Base-by-base conservation (phyloP, 1,140 invertebrate genomes). In the Drosophila nikananu region DNA sequence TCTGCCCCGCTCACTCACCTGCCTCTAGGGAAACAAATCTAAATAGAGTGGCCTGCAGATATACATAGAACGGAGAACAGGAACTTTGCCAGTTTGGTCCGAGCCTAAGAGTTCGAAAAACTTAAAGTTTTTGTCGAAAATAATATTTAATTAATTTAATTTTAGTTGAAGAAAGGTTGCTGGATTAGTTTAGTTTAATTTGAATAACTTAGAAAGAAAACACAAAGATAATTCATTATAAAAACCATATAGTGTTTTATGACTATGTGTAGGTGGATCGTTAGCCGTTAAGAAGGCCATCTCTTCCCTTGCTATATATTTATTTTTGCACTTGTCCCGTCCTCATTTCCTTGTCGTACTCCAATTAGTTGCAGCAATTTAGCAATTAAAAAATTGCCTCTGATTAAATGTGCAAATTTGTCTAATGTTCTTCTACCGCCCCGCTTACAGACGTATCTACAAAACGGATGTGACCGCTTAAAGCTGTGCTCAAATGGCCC, bases 391-490 rank as follows among this genome's bases (percentile, higher is more conserved):
- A 66, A 90, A 84, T 89, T 89, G 81, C 54, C 81, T 81, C 60
- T 90, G 65, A 89, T 89, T 89, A 84, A 84, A 81, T 90, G 86
- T 89, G 84, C 84, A 84, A 89, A 90, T 90, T 90, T 79, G 65
- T 90, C 86, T 87, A 90, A 87, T 87, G 62, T 65, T 87, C 62
- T 80, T 37, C 27, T 13, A 4, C 13, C 60, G 17, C 5, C 37
- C 27, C 39, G 6, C 27, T 48, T 61, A 0, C 15, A 21, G 15
- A 23, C 6, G 19, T 62, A 23, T 67, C 44, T 77, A 62, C n/a
- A 59, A 59, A 65, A 54, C 84, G 84, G 84, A 89, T 75, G 74
- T 81, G 55, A 25, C 49, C 86, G 63, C 86, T 89, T 89, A 89
- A 84, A 81, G 71, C 83, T 49, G 62, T 70, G 72, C 52, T 60